A percentile compares a stretch with the other conserved stretches of the same genome.
phyloP scores from a whole-genome alignment of 2,888 invertebrate species.

The Oegoconia quadripuncta region DNA sequence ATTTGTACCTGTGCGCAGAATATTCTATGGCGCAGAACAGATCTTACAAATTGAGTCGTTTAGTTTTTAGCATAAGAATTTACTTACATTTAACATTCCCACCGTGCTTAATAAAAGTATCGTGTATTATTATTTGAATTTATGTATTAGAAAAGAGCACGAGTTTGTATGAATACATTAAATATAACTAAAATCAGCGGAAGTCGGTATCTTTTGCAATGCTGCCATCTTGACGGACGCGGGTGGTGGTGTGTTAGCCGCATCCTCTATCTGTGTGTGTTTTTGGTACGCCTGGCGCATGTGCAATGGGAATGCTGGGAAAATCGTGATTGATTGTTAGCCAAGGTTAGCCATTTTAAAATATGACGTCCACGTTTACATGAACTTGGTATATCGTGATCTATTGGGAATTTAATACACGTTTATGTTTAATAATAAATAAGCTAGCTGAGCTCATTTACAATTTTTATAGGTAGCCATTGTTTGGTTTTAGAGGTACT shows the following conservation, averaged over 20 bases:
- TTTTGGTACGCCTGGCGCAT: constrained; percentile 41
- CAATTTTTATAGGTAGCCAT: too few relatives aligned
- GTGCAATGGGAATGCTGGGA: constrained; percentile 37
- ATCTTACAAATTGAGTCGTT: too few relatives aligned
- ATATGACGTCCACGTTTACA: constrained; percentile 51
- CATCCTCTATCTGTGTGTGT: constrained; percentile 34
- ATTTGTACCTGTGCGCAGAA: constrained; percentile 25
- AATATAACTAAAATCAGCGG: constrained; percentile 44
- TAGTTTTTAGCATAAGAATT: too few relatives aligned
- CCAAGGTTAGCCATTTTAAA: constrained; percentile 17
- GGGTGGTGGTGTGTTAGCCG: constrained; percentile 25
- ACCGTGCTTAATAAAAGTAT: too few relatives aligned
- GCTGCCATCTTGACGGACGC: constrained; percentile 36
- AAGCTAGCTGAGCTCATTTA: too few relatives aligned
- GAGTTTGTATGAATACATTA: constrained; percentile 30
- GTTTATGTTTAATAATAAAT: too few relatives aligned
- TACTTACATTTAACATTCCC: too few relatives aligned
- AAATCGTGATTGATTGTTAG: constrained; percentile 44
- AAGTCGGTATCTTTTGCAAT: constrained; percentile 66
- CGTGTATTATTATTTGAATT: too few relatives aligned
- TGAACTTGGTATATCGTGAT: constrained; percentile 52
- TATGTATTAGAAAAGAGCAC: not conserved
- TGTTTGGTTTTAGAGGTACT: not conserved
- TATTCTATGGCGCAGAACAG: too few relatives aligned
- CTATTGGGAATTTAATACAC: constrained; percentile 40